Evolutionary conservation across 2,113 vertebrate genomes (phyloP), one percentile per base, ranked within the genome.

Genomic region (Leucoraja erinaceus): DNA sequence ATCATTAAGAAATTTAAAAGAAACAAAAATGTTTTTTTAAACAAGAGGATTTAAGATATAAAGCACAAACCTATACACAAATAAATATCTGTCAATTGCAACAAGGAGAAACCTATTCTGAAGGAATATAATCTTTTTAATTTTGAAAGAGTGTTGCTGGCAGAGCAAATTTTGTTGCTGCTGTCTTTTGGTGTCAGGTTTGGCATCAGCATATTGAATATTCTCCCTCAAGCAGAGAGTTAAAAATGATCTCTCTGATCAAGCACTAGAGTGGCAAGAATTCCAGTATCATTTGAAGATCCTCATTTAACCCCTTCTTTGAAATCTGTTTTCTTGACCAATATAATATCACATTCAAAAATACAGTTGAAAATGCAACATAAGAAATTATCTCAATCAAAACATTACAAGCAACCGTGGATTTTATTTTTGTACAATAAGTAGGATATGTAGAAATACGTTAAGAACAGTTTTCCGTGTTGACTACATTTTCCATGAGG

Each of bases 101-200:
- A n/a, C 61, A 63, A 33, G 28, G 83, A 88, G 61, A 88, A 88
- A 88, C 28, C 63, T 28, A n/a, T 88, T 88, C 83, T 88, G 59
- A 88, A 66, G 83, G 63, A 66, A 88, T 88, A 88, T 88, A 88
- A 88, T 88, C 56, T 66, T 88, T 88, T 63, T 31, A 88, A 63
- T 88, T 88, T 63, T 88, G 83, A 63, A 88, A 31, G 83, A 63
- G 83, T 88, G 59, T 88, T 88, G 63, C 83, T 66, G 59, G 25
- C 83, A 66, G 61, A 16, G 81, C 28, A 66, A 88, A 63, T 88
- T 63, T 18, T 31, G 59, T 88, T 88, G 59, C 83, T 66, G 14
- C 83, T 66, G 59, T 31, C 59, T 38, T 31, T 59, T 63, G 61
- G 14, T 88, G 83, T 88, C 83, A 88, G 83, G 59, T 66, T 86